Evolutionary conservation across 2,797 vertebrate genomes (phyloP), one percentile per base, ranked within the genome.

Genomic region (Furcifer pardalis): DNA sequence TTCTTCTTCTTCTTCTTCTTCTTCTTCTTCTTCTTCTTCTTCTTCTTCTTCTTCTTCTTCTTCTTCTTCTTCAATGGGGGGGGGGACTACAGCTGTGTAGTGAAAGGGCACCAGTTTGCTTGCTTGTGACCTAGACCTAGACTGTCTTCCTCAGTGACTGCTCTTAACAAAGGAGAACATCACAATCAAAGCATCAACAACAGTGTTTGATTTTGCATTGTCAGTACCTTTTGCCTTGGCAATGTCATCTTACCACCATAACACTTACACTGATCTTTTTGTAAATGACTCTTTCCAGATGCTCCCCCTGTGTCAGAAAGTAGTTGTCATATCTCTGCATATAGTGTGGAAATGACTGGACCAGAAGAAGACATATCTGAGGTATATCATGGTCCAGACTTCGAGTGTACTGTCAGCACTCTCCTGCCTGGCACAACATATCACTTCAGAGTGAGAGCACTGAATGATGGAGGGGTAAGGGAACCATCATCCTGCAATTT

Each of bases 381-480:
- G 90, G 97, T 99, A 37, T 99, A 98, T 93, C 95, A 96, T 0
- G 98, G 98, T 35, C 94, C 96, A 0, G 96, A 97, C 84, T 95
- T 98, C 82, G 97, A 99, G 88, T 99, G 98, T 93, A 98, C 97
- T 0, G 95, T 99, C 5, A 94, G 96, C 83, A 97, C 96, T 90
- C 97, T 99, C 84, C 97, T 99, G 1, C 98, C 98, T 0, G 98
- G 98, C 32, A 97, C 97, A 7, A 96, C 96, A 0, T 99, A 99
- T 80, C 90, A 91, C 75, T 99, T 99, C 96, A 80, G 96, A 82
- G 97, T 99, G 94, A 93, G 97, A 62, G 98, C 98, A 7, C 86
- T 97, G 92, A 99, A 99, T 17, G 97, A 98, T 0, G 97, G 98
- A 1, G 98, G 98, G 98, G 98, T 99, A 94, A 94, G 94, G 97